phyloP scores from a whole-genome alignment of 1,140 invertebrate genomes.

The Trichomalopsis sarcophagae region DNA sequence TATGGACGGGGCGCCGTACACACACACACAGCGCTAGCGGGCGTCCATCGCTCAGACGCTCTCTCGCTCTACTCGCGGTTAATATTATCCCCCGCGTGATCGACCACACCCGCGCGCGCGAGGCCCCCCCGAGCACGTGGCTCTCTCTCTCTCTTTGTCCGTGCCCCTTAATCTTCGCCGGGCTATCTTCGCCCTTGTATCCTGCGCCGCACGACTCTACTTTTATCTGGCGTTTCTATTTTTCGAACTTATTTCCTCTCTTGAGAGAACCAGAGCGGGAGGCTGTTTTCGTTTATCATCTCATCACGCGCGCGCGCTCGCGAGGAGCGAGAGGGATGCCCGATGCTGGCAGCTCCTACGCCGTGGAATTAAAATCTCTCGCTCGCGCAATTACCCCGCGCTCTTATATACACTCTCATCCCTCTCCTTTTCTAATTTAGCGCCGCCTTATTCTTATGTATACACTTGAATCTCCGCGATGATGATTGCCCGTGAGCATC shows the following conservation, averaged over 20 bases:
- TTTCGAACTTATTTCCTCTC: background rate
- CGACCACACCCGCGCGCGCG: constrained; percentile 67
- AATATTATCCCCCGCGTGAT: constrained; percentile 56
- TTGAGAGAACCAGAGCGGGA: background rate
- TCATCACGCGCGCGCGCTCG: background rate
- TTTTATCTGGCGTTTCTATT: constrained; percentile 22
- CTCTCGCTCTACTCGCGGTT: background rate
- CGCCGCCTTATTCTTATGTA: background rate
- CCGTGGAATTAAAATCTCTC: constrained; percentile 9
- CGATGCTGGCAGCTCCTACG: background rate
- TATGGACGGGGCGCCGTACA: background rate
- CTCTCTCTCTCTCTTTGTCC: constrained; percentile 17
- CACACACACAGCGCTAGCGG: background rate
- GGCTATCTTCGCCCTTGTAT: constrained; percentile 11
- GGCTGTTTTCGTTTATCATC: constrained; percentile 27
- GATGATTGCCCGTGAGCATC: background rate
- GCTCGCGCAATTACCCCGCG: constrained; percentile 6
- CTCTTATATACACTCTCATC: background rate
- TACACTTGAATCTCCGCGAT: background rate
- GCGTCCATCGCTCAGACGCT: background rate
- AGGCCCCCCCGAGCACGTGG: constrained; percentile 44
- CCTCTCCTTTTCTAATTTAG: background rate
- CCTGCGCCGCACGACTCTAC: background rate
- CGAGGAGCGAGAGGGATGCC: background rate
- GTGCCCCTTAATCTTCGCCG: background rate